These are phyloP conservation scores for human DNA, from an alignment of 2,113 vertebrate species.

Conservation along the genomic window GRCh38 chr6:145937501-145938000, in stretches of 20 bases:
- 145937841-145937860: background rate
- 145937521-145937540: background rate
- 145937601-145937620: background rate
- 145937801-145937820: background rate
- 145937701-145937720: background rate
- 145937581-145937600: background rate
- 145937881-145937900: background rate
- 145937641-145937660: background rate
- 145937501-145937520: background rate
- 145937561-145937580: background rate
- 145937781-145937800: background rate
- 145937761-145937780: background rate
- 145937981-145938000: background rate
- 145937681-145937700: background rate
- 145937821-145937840: background rate
- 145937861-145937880: background rate
- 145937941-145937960: background rate
- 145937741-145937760: background rate
- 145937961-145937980: background rate
- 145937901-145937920: background rate
- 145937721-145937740: background rate
- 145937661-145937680: background rate
- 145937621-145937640: background rate
- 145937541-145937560: background rate
- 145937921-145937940: conserved; percentile 11